Base-by-base conservation (phyloP, 2,888 invertebrate species). In the Asteroscopus sphinx region DNA sequence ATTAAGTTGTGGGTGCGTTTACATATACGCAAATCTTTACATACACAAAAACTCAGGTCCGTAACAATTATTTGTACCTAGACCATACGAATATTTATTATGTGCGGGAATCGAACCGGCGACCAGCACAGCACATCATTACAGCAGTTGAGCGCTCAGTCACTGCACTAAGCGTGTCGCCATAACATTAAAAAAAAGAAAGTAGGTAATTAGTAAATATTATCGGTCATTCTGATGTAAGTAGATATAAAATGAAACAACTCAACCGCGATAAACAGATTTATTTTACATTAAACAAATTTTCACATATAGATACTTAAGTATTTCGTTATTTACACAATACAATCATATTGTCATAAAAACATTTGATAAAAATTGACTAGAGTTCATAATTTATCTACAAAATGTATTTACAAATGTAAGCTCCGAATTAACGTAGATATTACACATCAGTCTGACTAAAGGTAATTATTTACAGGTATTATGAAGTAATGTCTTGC, bases 341-440 rank as follows among this genome's bases (percentile, higher is more conserved):
- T 92, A 90, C 91, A 92, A 90, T 92, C 81, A 92, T 92, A 93
- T 93, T 92, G 93, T 93, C 92, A 87, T 90, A 89, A 90, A 91
- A 76, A 92, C 90, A 89, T 90, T 89, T 76, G 92, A 88, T 91
- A 88, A 88, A 93, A 93, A 93, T 93, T 93, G 92, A 93, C 93
- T 93, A 93, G 86, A 87, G 77, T 85, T 88, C 83, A 84, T 85
- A 86, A 77, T 81, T 80, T 92, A 90, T 87, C 92, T 92, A 92
- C 89, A 90, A 85, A 86, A 88, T 83, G 68, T 92, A 91, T 92
- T 83, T 92, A 93, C 92, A 92, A 82, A 87, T 84, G 77, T 92
- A 92, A 92, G 93, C 92, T 93, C 92, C 85, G 85, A 88, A 89
- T 85, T 87, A 91, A 85, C 86, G 73, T 84, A 85, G 83, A 87